Conservation (phyloP, 2,113 vertebrate species). For the Camarhynchus parvulus region DNA sequence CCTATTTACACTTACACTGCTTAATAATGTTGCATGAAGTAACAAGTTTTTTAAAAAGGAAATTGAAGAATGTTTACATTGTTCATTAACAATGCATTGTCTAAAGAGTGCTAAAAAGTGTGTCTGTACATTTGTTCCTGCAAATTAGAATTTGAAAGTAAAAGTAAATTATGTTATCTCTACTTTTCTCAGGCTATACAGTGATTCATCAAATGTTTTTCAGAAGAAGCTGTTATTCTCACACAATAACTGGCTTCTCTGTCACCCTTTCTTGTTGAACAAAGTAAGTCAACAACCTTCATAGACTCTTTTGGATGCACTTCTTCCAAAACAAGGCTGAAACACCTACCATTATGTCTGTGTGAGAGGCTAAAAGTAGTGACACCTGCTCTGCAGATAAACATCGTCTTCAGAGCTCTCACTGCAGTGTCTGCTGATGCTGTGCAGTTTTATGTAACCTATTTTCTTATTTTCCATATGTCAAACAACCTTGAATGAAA, state of each 20-base stretch:
- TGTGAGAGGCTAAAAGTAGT: neutral
- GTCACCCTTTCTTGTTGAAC: neutral
- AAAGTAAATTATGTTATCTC: neutral
- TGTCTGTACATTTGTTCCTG: neutral
- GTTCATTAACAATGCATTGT: neutral
- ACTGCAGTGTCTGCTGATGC: neutral
- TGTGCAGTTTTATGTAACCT: neutral
- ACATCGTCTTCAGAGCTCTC: neutral
- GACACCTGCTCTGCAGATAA: neutral
- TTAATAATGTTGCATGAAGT: neutral
- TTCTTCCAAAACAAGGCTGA: neutral
- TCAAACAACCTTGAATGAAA: neutral
- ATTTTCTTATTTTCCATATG: neutral
- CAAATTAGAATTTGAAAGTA: neutral
- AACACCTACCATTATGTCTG: neutral
- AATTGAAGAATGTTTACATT: neutral
- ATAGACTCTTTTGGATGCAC: neutral
- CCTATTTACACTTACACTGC: neutral
- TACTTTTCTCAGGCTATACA: neutral
- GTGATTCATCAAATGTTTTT: slow-evolving; percentile 29
- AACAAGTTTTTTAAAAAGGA: neutral
- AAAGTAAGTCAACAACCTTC: neutral
- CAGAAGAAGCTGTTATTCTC: neutral
- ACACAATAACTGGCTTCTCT: neutral
- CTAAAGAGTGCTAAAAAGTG: neutral